Percentiles rank a stretch among this genome's conserved stretches.
phyloP scores from a whole-genome alignment of 2,113 vertebrate genomes.

The Pygoscelis antarcticus region DNA sequence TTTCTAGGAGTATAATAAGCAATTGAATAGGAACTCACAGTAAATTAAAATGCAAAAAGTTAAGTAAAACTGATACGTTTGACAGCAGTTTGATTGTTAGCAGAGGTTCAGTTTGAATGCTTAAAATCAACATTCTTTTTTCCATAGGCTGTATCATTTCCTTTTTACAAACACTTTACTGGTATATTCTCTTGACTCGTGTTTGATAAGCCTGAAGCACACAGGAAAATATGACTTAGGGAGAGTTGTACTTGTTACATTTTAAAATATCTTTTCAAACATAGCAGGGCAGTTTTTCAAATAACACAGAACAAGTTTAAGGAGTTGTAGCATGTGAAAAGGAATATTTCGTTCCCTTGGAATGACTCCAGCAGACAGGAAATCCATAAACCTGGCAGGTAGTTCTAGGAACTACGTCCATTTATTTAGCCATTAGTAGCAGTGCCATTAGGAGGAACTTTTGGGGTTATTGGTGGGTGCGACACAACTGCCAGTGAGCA shows the following conservation, averaged over 20 bases:
- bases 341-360: neutral
- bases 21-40: neutral
- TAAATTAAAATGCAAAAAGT: neutral
- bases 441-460: neutral
- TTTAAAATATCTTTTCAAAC: slow-evolving; percentile 5
- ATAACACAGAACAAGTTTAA: neutral
- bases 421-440: neutral
- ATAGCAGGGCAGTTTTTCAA: neutral
- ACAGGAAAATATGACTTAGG: neutral
- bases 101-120: neutral
- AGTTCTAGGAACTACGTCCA: neutral
- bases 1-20: neutral
- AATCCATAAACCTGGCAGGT: neutral
- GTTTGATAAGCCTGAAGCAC: neutral
- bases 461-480: neutral
- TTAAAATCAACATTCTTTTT: neutral
- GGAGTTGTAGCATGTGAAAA: neutral
- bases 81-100: neutral
- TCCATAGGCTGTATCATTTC: neutral
- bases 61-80: neutral
- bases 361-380: neutral
- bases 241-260: neutral
- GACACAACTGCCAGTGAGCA: neutral
- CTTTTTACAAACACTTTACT: neutral
- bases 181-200: accelerated